These are phyloP conservation scores for Psilopsiagon aymara DNA, from an alignment of 2,113 vertebrate genomes.

Conservation along the genomic window DNA sequence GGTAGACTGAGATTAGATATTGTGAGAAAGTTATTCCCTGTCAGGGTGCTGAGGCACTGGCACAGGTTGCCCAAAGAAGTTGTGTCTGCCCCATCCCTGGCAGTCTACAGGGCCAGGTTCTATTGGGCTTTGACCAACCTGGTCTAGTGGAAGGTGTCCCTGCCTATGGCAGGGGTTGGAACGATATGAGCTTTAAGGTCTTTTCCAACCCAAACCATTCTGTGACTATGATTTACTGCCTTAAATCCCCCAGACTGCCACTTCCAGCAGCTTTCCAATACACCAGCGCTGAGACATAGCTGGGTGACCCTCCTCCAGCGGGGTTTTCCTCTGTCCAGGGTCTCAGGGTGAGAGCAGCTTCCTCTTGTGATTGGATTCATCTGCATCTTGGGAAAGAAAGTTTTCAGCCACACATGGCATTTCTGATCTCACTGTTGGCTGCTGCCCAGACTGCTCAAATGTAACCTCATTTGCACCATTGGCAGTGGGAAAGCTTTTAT, in stretches of 20 bases:
- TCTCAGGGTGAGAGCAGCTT: background rate
- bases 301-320: rapidly evolving
- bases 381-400: background rate
- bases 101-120: background rate
- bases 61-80: background rate
- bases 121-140: background rate
- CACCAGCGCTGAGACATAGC: rapidly evolving
- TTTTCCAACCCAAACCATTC: background rate
- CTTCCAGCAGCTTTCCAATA: background rate
- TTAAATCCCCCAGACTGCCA: background rate
- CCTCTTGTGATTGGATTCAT: background rate
- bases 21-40: too few species aligned
- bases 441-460: slow-evolving; percentile 13
- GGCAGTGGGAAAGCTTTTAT: slow-evolving; percentile 29
- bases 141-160: background rate
- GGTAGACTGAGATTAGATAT: background rate
- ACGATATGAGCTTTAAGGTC: background rate
- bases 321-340: background rate
- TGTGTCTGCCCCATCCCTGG: background rate
- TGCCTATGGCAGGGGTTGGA: background rate
- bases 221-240: background rate
- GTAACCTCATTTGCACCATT: background rate
- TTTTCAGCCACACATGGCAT: background rate
- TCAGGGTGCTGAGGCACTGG: background rate
- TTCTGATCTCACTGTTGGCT: slow-evolving; percentile 25